These are phyloP conservation scores for Nipponacmea schrenckii DNA, from an alignment of 2,888 invertebrate genomes.

Conservation along the genomic window DNA sequence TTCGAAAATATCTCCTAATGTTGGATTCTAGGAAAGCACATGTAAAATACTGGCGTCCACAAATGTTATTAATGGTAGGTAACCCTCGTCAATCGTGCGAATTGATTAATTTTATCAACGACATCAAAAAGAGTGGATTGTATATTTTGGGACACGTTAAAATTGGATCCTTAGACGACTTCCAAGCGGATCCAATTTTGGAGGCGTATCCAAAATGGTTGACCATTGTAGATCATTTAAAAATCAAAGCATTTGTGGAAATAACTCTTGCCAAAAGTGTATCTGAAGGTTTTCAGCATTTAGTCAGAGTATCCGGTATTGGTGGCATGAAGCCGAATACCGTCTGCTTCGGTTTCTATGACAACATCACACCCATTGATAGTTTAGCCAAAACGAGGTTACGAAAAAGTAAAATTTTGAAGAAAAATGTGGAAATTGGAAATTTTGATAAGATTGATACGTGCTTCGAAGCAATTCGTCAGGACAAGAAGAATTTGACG, in stretches of 20 bases:
- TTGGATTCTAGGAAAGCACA: slow-evolving; percentile 96
- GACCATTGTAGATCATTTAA: slow-evolving; percentile 91
- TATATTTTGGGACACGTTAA: slow-evolving; percentile 89
- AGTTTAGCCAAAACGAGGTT: slow-evolving; percentile 38
- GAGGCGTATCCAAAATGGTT: slow-evolving; percentile 90
- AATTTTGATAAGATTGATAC: slow-evolving; percentile 36
- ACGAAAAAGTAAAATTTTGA: slow-evolving; percentile 36
- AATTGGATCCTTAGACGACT: slow-evolving; percentile 70
- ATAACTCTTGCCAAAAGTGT: slow-evolving; percentile 87
- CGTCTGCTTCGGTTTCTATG: slow-evolving; percentile 89
- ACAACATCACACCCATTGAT: slow-evolving; percentile 78
- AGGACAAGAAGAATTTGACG: slow-evolving; percentile 37
- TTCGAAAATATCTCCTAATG: slow-evolving; percentile 93
- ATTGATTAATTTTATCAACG: slow-evolving; percentile 96
- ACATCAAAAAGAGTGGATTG: slow-evolving; percentile 89
- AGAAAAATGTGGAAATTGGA: slow-evolving; percentile 40
- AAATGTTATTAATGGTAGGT: slow-evolving; percentile 90
- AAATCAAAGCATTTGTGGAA: slow-evolving; percentile 91
- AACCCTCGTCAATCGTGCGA: slow-evolving; percentile 91
- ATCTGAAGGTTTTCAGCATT: slow-evolving; percentile 90
- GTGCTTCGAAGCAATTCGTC: slow-evolving; percentile 44
- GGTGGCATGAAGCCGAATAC: slow-evolving; percentile 99
- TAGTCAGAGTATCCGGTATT: slow-evolving; percentile 90
- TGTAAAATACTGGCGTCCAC: slow-evolving; percentile 99
- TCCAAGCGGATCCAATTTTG: slow-evolving; percentile 76